A percentile compares a stretch with the other conserved stretches of the same genome.
phyloP scores from a whole-genome alignment of 2,888 invertebrate species.

The Cerceris rybyensis region DNA sequence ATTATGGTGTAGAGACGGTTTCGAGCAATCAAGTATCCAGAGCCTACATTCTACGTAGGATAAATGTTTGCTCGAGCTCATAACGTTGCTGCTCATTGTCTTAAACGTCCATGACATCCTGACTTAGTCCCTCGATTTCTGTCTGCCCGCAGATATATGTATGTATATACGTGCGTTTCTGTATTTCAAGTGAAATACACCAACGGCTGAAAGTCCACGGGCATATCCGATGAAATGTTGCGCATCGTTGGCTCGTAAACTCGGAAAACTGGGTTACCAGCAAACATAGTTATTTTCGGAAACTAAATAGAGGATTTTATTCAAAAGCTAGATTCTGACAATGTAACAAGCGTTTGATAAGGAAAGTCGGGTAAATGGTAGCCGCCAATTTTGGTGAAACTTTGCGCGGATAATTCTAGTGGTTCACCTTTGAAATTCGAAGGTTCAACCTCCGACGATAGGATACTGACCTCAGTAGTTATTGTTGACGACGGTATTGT shows the following conservation, averaged over 20 bases:
- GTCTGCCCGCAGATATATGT: neutral
- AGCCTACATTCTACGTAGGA: slow-evolving; percentile 28
- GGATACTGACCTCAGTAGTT: too few relatives aligned
- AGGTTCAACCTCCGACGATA: too few relatives aligned
- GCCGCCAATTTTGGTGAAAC: too few relatives aligned
- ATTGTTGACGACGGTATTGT: too few relatives aligned
- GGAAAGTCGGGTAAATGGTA: too few relatives aligned
- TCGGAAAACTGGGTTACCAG: slow-evolving; percentile 23
- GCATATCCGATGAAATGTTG: slow-evolving; percentile 29
- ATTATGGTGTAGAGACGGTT: slow-evolving; percentile 35
- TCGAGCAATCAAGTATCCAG: slow-evolving; percentile 37
- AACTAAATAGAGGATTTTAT: neutral
- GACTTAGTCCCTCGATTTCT: neutral
- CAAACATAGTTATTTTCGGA: slow-evolving; percentile 1
- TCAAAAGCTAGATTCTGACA: neutral
- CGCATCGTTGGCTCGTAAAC: slow-evolving; percentile 22
- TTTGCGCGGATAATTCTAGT: too few relatives aligned
- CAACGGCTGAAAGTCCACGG: slow-evolving; percentile 23
- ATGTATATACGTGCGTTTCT: slow-evolving; percentile 12
- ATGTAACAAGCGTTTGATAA: neutral
- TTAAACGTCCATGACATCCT: slow-evolving; percentile 19
- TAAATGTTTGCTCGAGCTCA: slow-evolving; percentile 50
- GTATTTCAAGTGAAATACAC: slow-evolving; percentile 8
- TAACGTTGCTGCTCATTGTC: slow-evolving; percentile 49
- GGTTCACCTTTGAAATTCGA: too few relatives aligned